A percentile compares a stretch with the other conserved stretches of the same genome.
Conservation (phyloP, 2,797 vertebrate genomes). For the Balearica regulorum region DNA sequence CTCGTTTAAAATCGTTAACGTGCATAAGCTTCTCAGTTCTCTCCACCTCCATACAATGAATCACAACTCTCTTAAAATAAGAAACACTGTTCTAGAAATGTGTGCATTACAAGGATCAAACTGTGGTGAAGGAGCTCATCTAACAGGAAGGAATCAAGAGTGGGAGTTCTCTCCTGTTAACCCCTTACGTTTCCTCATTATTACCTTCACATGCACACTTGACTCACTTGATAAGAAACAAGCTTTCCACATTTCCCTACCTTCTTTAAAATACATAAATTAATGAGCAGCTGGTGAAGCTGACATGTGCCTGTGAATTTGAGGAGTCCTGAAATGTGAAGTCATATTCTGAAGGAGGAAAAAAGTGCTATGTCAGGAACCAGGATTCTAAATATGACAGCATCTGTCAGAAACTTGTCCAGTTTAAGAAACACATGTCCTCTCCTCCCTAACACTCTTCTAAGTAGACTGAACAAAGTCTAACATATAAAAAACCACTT, state of each 20-base stretch:
- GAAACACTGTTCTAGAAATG: background rate
- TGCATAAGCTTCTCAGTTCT: background rate
- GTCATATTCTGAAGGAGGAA: slow-evolving; percentile 20
- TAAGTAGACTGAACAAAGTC: background rate
- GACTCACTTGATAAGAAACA: background rate
- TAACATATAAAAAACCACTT: background rate
- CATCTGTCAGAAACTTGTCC: background rate
- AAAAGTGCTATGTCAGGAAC: slow-evolving; percentile 38
- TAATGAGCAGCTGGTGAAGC: slow-evolving; percentile 34
- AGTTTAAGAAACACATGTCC: background rate
- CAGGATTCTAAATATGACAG: slow-evolving; percentile 4
- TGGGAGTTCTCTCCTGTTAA: slow-evolving; percentile 37
- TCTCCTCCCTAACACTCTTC: background rate
- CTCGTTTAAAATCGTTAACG: background rate
- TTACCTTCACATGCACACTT: background rate
- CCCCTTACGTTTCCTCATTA: background rate
- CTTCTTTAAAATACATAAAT: background rate
- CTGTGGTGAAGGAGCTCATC: background rate
- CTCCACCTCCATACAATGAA: slow-evolving; percentile 22
- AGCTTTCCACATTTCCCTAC: background rate
- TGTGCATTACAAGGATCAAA: background rate
- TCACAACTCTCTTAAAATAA: slow-evolving; percentile 20
- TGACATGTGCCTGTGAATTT: background rate
- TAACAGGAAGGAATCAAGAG: slow-evolving; percentile 55
- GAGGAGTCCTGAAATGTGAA: slow-evolving; percentile 25